Evolutionary conservation across 2,113 vertebrate genomes (phyloP).

Genomic region (Lepus europaeus): DNA sequence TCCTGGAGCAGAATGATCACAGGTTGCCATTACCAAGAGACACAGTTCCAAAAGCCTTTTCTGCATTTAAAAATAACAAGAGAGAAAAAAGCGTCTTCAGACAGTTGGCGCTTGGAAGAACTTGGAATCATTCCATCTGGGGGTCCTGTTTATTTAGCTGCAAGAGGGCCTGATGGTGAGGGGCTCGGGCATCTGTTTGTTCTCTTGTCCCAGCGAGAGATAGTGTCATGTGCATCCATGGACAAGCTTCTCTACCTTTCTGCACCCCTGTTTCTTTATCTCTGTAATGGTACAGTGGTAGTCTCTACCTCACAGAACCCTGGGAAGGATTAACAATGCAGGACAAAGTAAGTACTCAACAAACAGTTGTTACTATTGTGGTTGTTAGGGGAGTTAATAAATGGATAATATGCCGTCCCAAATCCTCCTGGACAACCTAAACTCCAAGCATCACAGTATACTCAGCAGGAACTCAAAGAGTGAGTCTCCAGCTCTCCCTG

Average conservation of each 20-base stretch:
- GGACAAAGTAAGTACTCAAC: neutral
- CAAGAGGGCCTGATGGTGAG: neutral
- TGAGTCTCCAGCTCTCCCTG: neutral
- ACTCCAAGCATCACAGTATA: neutral
- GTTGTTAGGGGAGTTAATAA: neutral
- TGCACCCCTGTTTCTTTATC: neutral
- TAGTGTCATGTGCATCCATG: neutral
- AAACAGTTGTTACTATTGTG: neutral
- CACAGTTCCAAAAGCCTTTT: constrained; percentile 65
- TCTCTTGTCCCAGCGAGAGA: neutral
- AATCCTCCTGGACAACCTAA: neutral
- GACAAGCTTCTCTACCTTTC: neutral
- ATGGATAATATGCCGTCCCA: neutral
- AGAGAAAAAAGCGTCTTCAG: constrained; percentile 3
- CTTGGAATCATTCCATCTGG: constrained; percentile 7
- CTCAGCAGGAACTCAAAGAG: neutral
- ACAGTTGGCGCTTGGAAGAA: constrained; percentile 58
- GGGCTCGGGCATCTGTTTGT: neutral
- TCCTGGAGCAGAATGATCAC: constrained; percentile 76
- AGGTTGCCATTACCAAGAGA: constrained; percentile 68
- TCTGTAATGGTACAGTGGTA: neutral
- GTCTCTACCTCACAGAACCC: neutral
- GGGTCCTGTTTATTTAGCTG: neutral
- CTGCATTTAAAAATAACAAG: constrained; percentile 74
- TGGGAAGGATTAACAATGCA: neutral